These are phyloP conservation scores for Paedocypris sp. DNA, from an alignment of 2,113 vertebrate genomes.

Conservation along the genomic window DNA sequence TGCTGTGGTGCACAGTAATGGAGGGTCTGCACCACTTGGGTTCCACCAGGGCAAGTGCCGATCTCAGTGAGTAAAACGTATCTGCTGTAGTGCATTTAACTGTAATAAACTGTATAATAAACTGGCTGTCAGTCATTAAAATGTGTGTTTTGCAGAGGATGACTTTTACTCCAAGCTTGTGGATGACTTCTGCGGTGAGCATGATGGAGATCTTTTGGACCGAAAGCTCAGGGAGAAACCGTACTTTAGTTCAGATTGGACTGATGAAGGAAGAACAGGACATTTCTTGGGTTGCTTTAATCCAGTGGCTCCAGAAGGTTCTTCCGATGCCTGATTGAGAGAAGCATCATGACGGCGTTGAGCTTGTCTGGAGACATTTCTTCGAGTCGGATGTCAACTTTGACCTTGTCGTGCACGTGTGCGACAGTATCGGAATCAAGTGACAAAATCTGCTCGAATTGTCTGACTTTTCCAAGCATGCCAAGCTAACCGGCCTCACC, in stretches of 20 bases:
- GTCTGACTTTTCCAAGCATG: slow-evolving; percentile 56
- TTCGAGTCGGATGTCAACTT: slow-evolving; percentile 57
- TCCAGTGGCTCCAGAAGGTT: slow-evolving; percentile 57
- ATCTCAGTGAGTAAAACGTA: slow-evolving; percentile 56
- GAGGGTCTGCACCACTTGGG: slow-evolving; percentile 44
- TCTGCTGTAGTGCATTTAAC: not conserved
- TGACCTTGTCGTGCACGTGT: slow-evolving; percentile 62
- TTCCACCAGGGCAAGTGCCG: slow-evolving; percentile 39
- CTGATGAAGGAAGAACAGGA: slow-evolving; percentile 59
- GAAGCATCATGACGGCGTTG: slow-evolving; percentile 48
- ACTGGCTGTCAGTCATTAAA: no score
- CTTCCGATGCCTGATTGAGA: slow-evolving; percentile 59
- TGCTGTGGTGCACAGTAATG: slow-evolving; percentile 43
- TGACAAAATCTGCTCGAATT: slow-evolving; percentile 56
- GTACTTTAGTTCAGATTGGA: slow-evolving; percentile 59
- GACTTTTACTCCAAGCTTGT: slow-evolving; percentile 55
- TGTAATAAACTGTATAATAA: no score
- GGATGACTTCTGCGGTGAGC: slow-evolving; percentile 56
- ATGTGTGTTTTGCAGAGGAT: slow-evolving; percentile 57
- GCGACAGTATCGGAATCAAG: slow-evolving; percentile 60
- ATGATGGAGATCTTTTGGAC: slow-evolving; percentile 48
- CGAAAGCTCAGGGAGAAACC: slow-evolving; percentile 48
- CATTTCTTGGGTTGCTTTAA: slow-evolving; percentile 47
- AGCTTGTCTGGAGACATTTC: slow-evolving; percentile 50
- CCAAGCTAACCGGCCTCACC: slow-evolving; percentile 52